Base-by-base conservation (phyloP, 2,888 invertebrate species). In the Heliconius ethilla region DNA sequence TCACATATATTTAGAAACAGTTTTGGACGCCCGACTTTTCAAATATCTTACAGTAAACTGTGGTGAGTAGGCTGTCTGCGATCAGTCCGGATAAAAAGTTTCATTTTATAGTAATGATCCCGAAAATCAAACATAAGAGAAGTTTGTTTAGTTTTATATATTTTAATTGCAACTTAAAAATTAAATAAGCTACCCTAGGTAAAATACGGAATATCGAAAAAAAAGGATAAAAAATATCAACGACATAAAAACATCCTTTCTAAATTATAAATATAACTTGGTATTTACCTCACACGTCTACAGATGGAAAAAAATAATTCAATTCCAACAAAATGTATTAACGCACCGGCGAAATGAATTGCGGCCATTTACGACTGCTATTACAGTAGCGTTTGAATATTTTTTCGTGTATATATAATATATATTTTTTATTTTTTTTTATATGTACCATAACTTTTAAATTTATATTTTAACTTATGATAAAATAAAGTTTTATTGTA, bases 261-360 rank as follows among this genome's bases (percentile, higher is more conserved):
- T 37, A 37, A 70, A 72, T 59, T 59, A 59, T 59, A 40, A 74
- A 45, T 40, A 63, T 40, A 40, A 65, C 67, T 77, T 69, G n/a
- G 65, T 67, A 74, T 74, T 77, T 62, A 37, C 27, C 73, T 69
- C 77, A 77, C 73, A 77, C 77, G 73, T 67, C 45, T 51, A 22
- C 66, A 78, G 65, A 79, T 70, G 70, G 67, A 77, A 77, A 76
- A 63, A 75, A 78, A 80, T 75, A 75, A 82, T 79, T 81, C 75
- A 82, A 82, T 82, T 79, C 63, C 67, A 75, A 78, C 80, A 77
- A 81, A 80, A 82, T 77, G 70, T 81, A 81, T 78, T 81, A 82
- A 81, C 79, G 81, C 82, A 76, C 80, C 79, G 76, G 70, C 70
- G 59, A 80, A 83, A 82, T 81, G 80, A 80, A 83, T 83, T 82